Base-by-base conservation (phyloP, 2,113 vertebrate species). In the Ctenodactylus gundi region DNA sequence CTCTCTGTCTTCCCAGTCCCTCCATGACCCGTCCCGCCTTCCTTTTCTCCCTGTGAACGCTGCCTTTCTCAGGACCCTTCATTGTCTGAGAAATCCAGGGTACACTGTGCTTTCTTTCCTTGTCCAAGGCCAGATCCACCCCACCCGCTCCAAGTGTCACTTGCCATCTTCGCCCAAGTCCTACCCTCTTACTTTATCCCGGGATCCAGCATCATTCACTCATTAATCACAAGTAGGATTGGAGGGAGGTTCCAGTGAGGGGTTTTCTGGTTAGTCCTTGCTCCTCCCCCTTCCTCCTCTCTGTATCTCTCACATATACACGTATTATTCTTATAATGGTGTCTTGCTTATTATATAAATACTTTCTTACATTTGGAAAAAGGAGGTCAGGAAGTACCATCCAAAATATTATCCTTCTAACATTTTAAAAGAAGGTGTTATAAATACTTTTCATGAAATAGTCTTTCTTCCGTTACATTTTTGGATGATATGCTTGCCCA, bases 391-490 rank as follows among this genome's bases (percentile, higher is more conserved):
- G n/a, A n/a, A n/a, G 72, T 72, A 36, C 6, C 78, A 72, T 62
- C 90, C 77, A 85, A 23, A 93, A 55, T 77, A 55, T 46, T 80
- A 64, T 20, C 73, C 18, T 85, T 41, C 7, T 6, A n/a, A 67
- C 27, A 58, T 64, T 94, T 89, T 64, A 67, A 73, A 82, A 88
- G 8, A 90, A 31, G 55, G 39, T 55, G 85, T 31, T 44, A 57
- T 60, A 87, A 70, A 82, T 76, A 84, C 4, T 92, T 85, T 93
- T 36, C 44, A n/a, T 78, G 44, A 92, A 72, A 85, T 80, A 91
- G 78, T 80, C 12, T 29, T 81, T 60, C 29, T 60, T 75, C 36
- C 36, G 65, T 27, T 73, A 64, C 2, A 72, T 36, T 65, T 92
- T 78, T 58, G 31, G 25, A 39, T 75, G 55, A 76, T n/a, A 51